Evolutionary conservation across 2,797 vertebrate genomes (phyloP).

Genomic region (Cuniculus paca): DNA sequence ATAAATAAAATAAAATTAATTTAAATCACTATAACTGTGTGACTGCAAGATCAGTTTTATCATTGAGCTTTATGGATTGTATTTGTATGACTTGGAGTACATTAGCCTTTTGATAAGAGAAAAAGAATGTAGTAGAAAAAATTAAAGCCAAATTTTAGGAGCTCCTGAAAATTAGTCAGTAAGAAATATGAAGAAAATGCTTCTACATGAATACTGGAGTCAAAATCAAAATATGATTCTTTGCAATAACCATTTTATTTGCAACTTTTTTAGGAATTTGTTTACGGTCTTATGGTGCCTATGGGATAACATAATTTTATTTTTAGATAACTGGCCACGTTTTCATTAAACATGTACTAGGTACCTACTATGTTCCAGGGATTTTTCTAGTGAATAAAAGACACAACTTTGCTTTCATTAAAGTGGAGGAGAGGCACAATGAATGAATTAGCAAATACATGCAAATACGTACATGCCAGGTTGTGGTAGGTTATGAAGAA

Average conservation of each 20-base stretch:
- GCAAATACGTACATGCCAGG: rapidly evolving
- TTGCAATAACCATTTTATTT: background rate
- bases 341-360: background rate
- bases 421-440: background rate
- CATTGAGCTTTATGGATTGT: background rate
- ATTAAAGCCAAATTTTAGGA: background rate
- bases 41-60: background rate
- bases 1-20: too few relatives aligned
- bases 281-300: background rate
- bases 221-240: background rate
- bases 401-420: background rate
- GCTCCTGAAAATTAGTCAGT: background rate
- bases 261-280: background rate
- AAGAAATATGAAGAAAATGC: background rate
- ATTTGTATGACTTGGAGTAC: background rate
- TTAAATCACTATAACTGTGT: background rate
- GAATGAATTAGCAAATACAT: background rate
- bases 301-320: background rate
- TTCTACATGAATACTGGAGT: background rate
- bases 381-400: background rate
- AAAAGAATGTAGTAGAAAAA: background rate
- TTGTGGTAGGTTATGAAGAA: background rate
- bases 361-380: background rate
- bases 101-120: background rate
- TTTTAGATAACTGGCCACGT: background rate